Base-by-base conservation (phyloP, 2,113 vertebrate species). In the Dryoscopus gambensis region DNA sequence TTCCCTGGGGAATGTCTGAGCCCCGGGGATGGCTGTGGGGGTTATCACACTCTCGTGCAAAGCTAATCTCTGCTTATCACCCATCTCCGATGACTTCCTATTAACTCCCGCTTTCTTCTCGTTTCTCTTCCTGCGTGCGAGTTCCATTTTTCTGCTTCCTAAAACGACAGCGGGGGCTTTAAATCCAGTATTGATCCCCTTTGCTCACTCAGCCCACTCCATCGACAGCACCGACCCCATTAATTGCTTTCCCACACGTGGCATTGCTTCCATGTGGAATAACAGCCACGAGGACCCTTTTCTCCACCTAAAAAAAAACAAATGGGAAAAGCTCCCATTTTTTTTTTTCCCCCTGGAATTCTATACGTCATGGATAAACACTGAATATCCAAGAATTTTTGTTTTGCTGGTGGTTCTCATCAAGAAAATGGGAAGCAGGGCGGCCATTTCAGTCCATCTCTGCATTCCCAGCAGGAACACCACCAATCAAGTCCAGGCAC, bases 41-140 rank as follows among this genome's bases (percentile, higher is more conserved):
- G 15, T 89, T 74, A 37, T 84, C 89, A 18, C 55, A 79, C 64
- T n/a, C 79, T 90, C 21, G 65, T 55, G 85, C 75, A 44, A 13
- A 82, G 22, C 78, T 39, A 95, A 97, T 95, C 95, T 96, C 97
- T 95, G 95, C 89, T 95, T 97, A 94, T 97, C 96, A 64, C 84
- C 71, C 40, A 93, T 89, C 92, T 92, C 85, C 39, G 3, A 97
- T 80, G 86, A 97, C 97, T 97, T 98, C 97, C 97, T 97, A 96
- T 94, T 93, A 53, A 94, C 86, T 92, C 77, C 91, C 37, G 24
- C 94, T 42, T 37, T 83, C 91, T 96, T 95, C 81, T 97, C 84
- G 69, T 94, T 95, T 87, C 52, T 79, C 65, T 62, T 39, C 93
- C 84, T 87, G n/a, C 10, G 2, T 18, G 18, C 39, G 9, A 76